These are phyloP conservation scores for Crossaster papposus DNA, from an alignment of 53 echinoderm and acorn worm species.

Conservation along the genomic window DNA sequence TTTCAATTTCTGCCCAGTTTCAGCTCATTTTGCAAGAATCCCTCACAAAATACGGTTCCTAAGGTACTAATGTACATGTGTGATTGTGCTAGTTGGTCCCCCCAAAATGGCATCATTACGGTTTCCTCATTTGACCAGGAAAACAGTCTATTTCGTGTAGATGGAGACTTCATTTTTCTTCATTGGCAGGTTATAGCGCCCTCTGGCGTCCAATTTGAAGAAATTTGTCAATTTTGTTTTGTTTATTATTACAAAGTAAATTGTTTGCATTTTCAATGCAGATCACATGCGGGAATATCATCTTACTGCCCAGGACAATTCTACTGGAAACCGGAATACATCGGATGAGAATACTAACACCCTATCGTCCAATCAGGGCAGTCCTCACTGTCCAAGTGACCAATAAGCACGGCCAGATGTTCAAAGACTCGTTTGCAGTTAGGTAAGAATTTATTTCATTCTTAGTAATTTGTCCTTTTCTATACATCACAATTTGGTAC, in stretches of 20 bases:
- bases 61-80: too few species aligned
- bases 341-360: constrained; percentile 53
- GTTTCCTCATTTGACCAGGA: too few species aligned
- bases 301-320: constrained; percentile 23
- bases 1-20: too few species aligned
- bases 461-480: neutral
- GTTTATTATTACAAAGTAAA: neutral
- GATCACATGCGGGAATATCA: constrained; percentile 47
- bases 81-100: too few species aligned
- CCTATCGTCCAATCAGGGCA: constrained; percentile 71
- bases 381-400: constrained; percentile 71
- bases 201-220: neutral
- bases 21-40: too few species aligned
- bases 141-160: too few species aligned
- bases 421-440: constrained; percentile 69
- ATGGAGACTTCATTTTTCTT: too few species aligned
- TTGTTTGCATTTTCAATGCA: neutral
- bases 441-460: constrained; percentile 50
- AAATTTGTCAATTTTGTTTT: neutral
- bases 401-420: constrained; percentile 73
- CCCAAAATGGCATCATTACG: too few species aligned
- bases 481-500: neutral
- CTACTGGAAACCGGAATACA: constrained; percentile 8
- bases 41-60: too few species aligned
- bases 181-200: neutral